phyloP scores from a whole-genome alignment of 2,797 vertebrate genomes.

The Limosa lapponica region DNA sequence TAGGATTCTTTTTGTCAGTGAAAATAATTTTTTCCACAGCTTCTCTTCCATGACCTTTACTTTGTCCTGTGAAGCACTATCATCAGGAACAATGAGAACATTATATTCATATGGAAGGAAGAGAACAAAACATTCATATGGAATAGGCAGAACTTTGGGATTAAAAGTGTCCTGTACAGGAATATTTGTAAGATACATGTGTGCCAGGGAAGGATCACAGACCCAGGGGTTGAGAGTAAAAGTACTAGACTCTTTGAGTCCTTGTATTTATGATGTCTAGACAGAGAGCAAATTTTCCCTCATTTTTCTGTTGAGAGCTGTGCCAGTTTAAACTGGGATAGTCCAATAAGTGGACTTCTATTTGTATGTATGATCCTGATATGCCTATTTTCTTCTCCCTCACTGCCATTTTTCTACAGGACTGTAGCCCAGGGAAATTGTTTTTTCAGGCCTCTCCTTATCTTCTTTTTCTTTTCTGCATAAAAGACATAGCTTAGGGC shows the following conservation, averaged over 20 bases:
- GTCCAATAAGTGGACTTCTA: background rate
- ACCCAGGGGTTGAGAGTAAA: background rate
- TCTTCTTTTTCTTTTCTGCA: background rate
- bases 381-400: background rate
- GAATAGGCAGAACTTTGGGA: background rate
- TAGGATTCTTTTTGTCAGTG: background rate
- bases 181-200: background rate
- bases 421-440: background rate
- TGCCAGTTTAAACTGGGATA: background rate
- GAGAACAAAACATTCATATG: background rate
- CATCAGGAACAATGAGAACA: background rate
- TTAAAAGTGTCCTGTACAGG: background rate
- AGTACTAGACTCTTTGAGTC: background rate
- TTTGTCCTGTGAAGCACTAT: background rate
- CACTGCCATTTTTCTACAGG: background rate
- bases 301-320: background rate
- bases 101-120: background rate
- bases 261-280: slow-evolving; percentile 4
- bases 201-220: background rate
- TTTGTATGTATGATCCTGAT: background rate
- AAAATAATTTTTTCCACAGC: background rate
- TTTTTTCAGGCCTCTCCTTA: background rate
- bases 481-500: background rate
- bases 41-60: background rate
- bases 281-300: background rate